These are phyloP conservation scores for Tetropium fuscum DNA, from an alignment of 2,888 invertebrate genomes.

Conservation along the genomic window DNA sequence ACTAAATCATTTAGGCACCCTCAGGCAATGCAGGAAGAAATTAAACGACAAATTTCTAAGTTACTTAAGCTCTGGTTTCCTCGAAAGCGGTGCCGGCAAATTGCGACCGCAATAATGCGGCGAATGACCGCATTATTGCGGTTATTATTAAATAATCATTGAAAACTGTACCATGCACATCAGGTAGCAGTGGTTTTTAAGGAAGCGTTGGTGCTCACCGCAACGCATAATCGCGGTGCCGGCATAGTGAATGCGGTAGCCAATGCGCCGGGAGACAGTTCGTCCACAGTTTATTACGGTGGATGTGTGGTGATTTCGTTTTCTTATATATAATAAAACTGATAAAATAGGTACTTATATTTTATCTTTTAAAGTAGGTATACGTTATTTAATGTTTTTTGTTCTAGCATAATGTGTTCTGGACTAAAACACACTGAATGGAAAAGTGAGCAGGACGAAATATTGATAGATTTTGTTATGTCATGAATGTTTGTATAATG, in stretches of 20 bases:
- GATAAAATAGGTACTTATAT: conserved; percentile 29
- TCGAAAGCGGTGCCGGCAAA: conserved; percentile 23
- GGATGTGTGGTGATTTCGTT: not conserved
- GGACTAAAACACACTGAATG: conserved; percentile 15
- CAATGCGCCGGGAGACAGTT: conserved; percentile 24
- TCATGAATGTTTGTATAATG: conserved; percentile 30
- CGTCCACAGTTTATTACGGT: conserved; percentile 29
- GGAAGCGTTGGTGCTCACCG: conserved; percentile 18
- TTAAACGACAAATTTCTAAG: conserved; percentile 36
- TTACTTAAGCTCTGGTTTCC: conserved; percentile 27
- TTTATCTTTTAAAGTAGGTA: conserved; percentile 13
- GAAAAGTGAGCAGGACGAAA: conserved; percentile 28
- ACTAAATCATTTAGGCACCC: conserved; percentile 30
- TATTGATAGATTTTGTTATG: conserved; percentile 30
- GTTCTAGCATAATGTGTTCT: conserved; percentile 16
- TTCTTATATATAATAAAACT: conserved; percentile 18
- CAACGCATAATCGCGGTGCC: conserved; percentile 9
- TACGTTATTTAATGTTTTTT: conserved; percentile 17
- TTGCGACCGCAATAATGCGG: conserved; percentile 13
- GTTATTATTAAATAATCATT: too few species aligned
- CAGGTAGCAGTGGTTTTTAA: conserved; percentile 25
- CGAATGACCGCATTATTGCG: too few species aligned
- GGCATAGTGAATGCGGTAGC: conserved; percentile 19
- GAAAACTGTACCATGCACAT: conserved; percentile 25
- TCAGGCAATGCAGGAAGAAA: conserved; percentile 26